Conservation (phyloP, 2,888 invertebrate species). For the Apamea epomidion region DNA sequence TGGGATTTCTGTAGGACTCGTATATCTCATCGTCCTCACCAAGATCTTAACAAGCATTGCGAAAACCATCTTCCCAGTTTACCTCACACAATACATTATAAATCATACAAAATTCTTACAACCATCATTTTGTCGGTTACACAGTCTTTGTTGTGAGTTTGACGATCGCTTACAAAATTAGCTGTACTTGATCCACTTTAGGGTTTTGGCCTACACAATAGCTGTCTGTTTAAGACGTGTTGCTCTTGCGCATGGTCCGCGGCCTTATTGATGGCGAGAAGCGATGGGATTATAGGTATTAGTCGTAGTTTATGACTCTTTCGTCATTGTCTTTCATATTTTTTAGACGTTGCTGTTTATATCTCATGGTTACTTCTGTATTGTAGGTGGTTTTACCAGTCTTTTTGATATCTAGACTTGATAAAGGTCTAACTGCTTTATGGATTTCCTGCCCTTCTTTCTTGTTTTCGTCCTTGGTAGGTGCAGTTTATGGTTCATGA, state of each 20-base stretch:
- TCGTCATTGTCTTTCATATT: conserved; percentile 2
- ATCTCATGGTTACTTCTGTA: background rate
- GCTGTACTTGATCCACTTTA: conserved; percentile 65
- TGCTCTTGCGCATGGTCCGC: conserved; percentile 30
- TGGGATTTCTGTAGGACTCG: conserved; percentile 1
- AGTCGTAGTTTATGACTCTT: conserved; percentile 23
- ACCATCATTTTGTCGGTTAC: conserved; percentile 55
- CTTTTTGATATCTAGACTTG: background rate
- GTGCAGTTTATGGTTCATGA: background rate
- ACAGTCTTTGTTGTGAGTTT: conserved; percentile 52
- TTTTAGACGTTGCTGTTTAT: background rate
- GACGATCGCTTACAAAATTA: conserved; percentile 64
- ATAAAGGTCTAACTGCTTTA: background rate
- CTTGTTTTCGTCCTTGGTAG: no score
- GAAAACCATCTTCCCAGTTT: conserved; percentile 26
- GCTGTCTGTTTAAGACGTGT: conserved; percentile 64
- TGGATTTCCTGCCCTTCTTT: background rate
- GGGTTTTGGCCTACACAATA: conserved; percentile 68
- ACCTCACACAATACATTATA: conserved; percentile 47
- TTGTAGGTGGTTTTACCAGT: background rate
- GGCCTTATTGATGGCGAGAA: conserved; percentile 45
- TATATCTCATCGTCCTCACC: background rate
- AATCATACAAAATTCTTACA: conserved; percentile 56
- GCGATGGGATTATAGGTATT: conserved; percentile 30
- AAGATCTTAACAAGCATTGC: conserved; percentile 27